Base-by-base conservation (phyloP, 2,888 invertebrate genomes). In the Lepas anatifera region DNA sequence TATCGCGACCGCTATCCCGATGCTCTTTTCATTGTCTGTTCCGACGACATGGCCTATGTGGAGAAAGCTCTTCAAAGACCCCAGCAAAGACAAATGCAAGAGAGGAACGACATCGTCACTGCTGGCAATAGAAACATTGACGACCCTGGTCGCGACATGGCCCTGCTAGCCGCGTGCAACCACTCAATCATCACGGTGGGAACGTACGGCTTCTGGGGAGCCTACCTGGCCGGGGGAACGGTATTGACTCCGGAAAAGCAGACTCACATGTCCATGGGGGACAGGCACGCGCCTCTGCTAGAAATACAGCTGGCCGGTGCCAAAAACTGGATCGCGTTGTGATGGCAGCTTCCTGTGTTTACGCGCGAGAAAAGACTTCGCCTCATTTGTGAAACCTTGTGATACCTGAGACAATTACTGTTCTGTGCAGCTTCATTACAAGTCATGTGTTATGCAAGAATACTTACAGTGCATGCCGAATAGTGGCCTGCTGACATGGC, bases 121-220 rank as follows among this genome's bases (percentile, higher is more conserved):
- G 63, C 63, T 11, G 63, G 63, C 32, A 63, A 63, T n/a, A 22
- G 63, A 4, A 10, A 35, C 63, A 22, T 63, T 11, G 37, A 13
- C 37, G 37, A 37, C n/a, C 63, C 63, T 3, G 63, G 35, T 16
- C 63, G 63, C 11, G 68, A 68, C 43, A 68, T 68, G 68, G 48
- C 50, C n/a, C 39, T 68, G 37, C 35, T 68, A 32, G 25, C 68
- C 46, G 52, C 48, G 35, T 68, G 68, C 32, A 68, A 68, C 43
- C 68, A 68, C 68, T 46, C 46, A 2, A 25, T 68, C 25, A 25
- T 68, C 16, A 52, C 48, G 11, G 48, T 50, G 25, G 68, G 68
- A 13, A 68, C 68, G 37, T 68, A 50, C 46, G 68, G 68, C 27
- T 68, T 68, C 43, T 68, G 68, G 68, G 68, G 46, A 11, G 68